A percentile compares a stretch with the other conserved stretches of the same genome.
Conservation (phyloP, 2,113 vertebrate species). For the Carassius auratus region DNA sequence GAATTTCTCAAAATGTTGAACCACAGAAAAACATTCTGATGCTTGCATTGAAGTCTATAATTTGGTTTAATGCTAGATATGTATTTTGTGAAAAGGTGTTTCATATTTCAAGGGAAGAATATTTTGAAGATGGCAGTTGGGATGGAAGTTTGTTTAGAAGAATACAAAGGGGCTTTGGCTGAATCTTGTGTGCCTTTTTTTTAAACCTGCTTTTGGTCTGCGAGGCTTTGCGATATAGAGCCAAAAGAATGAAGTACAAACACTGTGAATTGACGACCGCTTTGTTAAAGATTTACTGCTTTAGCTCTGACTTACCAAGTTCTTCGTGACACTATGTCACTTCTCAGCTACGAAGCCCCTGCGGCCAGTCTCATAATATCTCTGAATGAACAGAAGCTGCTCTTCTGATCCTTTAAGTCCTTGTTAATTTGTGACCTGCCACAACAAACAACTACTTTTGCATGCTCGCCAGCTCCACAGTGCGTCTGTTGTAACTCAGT, state of each 20-base stretch:
- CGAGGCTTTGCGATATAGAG: not conserved
- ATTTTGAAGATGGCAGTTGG: constrained; percentile 11
- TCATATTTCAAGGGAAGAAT: constrained; percentile 14
- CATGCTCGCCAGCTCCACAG: constrained; percentile 11
- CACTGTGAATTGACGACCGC: constrained; percentile 44
- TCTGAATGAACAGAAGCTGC: constrained; percentile 48
- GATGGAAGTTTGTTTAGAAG: not conserved
- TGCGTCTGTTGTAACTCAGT: constrained; percentile 18
- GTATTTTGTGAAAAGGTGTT: not conserved
- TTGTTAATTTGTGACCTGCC: constrained; percentile 48
- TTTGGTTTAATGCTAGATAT: not conserved
- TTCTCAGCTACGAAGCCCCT: constrained; percentile 53
- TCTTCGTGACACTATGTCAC: constrained; percentile 66
- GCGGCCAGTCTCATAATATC: constrained; percentile 54
- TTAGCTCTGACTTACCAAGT: not conserved
- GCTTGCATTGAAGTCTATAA: not conserved
- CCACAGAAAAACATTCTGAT: not conserved
- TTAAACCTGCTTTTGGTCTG: constrained; percentile 13
- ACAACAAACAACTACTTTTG: constrained; percentile 24
- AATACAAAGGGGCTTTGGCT: constrained; percentile 11
- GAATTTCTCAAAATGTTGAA: not conserved
- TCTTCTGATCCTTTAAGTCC: constrained; percentile 48
- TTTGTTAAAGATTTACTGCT: not conserved
- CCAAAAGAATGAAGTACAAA: not conserved
- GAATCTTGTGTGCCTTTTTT: constrained; percentile 1